Base-by-base conservation (phyloP, 2,888 invertebrate species). In the Cataglyphis altisquamis region DNA sequence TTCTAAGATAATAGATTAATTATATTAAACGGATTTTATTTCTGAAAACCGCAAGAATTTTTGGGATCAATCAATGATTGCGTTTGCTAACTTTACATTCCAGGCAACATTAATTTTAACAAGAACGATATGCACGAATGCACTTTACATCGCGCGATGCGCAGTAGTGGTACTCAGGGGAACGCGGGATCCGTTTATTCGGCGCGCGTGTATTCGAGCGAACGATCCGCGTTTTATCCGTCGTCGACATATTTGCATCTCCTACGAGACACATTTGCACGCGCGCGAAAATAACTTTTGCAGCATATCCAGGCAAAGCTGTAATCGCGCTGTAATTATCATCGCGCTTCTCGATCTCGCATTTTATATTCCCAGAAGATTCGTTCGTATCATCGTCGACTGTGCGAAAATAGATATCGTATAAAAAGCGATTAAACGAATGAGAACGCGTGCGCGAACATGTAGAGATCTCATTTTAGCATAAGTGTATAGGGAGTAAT, bases 341-440 rank as follows among this genome's bases (percentile, higher is more conserved):
- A 36, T 32, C 72, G 48, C 60, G 78, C 72, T 72, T 72, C 60
- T 48, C 78, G 78, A 78, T 80, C 60, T 45, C 78, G 52, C 68
- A 72, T 62, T 60, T 25, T 48, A 45, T 80, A 62, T 80, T 80
- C 78, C 78, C 78, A 48, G 41, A 60, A 72, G 78, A 80, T 60
- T 1, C 60, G 70, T 45, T n/a, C 8, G 45, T 32, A 60, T 80
- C 72, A 72, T 80, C 45, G 72, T 39, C 41, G 52, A 29, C 68
- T 12, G 29, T 45, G 48, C 72, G 78, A 62, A 80, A 80, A 80
- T 60, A 48, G 72, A 60, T 80, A 60, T 21, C 45, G 21, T 55
- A 36, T 64, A 72, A 80, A 80, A 80, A 80, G 78, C 78, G 72
- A 80, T 80, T 72, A 80, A 72, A 72, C 72, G 60, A 60, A 41